A percentile compares a stretch with the other conserved stretches of the same genome.
Evolutionary conservation across 2,888 invertebrate species (phyloP).

Genomic region (Caenorhabditis virilis): DNA sequence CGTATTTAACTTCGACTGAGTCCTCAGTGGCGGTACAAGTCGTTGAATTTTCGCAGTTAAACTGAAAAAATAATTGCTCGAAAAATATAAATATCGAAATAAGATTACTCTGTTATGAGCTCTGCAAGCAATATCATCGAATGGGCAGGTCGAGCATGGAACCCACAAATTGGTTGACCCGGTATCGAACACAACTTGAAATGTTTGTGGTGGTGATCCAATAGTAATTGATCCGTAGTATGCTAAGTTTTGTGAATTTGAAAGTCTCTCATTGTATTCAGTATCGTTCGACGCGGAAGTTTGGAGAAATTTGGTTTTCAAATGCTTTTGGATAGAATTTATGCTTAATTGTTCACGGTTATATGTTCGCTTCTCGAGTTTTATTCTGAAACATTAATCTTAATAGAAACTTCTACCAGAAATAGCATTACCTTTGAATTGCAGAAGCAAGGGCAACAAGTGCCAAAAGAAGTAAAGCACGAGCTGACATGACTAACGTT

Average conservation of each 20-base stretch:
- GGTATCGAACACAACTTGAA: slow-evolving; percentile 83
- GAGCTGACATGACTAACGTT: slow-evolving; percentile 30
- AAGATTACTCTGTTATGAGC: slow-evolving; percentile 46
- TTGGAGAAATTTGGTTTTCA: slow-evolving; percentile 43
- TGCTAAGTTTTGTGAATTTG: slow-evolving; percentile 68
- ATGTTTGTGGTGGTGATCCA: slow-evolving; percentile 72
- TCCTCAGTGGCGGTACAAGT: slow-evolving; percentile 87
- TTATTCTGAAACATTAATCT: slow-evolving; percentile 35
- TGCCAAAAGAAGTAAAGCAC: slow-evolving; percentile 35
- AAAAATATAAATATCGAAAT: not conserved
- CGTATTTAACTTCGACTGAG: slow-evolving; percentile 72
- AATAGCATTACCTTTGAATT: slow-evolving; percentile 24
- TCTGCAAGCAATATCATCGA: slow-evolving; percentile 88
- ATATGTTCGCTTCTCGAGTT: slow-evolving; percentile 38
- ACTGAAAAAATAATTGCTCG: slow-evolving; percentile 70
- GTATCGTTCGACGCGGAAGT: slow-evolving; percentile 38
- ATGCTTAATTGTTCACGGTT: slow-evolving; percentile 45
- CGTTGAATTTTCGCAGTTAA: slow-evolving; percentile 83
- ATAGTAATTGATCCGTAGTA: slow-evolving; percentile 72
- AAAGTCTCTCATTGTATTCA: slow-evolving; percentile 54
- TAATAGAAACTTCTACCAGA: not conserved
- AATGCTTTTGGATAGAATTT: slow-evolving; percentile 36
- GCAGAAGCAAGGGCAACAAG: slow-evolving; percentile 33
- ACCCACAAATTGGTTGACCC: slow-evolving; percentile 99
- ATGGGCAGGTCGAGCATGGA: slow-evolving; percentile 84